These are phyloP conservation scores for Agriopis leucophaearia DNA, from an alignment of 2,888 invertebrate genomes.

Conservation along the genomic window DNA sequence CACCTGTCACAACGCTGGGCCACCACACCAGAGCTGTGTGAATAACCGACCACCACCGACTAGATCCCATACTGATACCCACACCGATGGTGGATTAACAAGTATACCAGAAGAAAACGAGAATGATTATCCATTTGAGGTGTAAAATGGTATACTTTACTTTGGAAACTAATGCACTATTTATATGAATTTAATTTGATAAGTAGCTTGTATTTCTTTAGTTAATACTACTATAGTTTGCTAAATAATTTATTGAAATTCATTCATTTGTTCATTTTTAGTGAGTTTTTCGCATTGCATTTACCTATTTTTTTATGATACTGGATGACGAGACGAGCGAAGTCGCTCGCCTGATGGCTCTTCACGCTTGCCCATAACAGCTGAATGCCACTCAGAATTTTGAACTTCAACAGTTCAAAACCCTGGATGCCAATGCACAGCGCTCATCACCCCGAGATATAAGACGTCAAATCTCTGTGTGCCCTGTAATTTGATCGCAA, in stretches of 20 bases:
- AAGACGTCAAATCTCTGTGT: too few relatives aligned
- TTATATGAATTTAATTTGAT: conserved; percentile 18
- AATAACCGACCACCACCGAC: neutral
- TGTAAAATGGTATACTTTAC: neutral
- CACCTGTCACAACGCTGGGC: conserved; percentile 23
- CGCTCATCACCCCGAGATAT: too few relatives aligned
- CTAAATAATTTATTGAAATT: neutral
- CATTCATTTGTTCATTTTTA: neutral
- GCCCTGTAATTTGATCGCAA: too few relatives aligned
- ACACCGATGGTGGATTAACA: conserved; percentile 50
- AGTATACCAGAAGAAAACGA: conserved; percentile 66
- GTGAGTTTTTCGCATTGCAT: neutral
- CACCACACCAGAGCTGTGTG: neutral
- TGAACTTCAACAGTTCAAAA: too few relatives aligned
- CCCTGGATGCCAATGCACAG: too few relatives aligned
- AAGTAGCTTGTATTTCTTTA: conserved; percentile 9
- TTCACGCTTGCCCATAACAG: too few relatives aligned
- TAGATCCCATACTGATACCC: neutral
- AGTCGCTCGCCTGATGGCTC: too few relatives aligned
- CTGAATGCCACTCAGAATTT: too few relatives aligned
- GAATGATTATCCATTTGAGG: conserved; percentile 67
- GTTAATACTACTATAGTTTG: conserved; percentile 3
- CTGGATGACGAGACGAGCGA: too few relatives aligned
- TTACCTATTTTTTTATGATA: too few relatives aligned
- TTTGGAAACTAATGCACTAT: neutral